These are phyloP conservation scores for Tetragnatha versicolor DNA, from an alignment of 1,140 invertebrate species.

Conservation along the genomic window DNA sequence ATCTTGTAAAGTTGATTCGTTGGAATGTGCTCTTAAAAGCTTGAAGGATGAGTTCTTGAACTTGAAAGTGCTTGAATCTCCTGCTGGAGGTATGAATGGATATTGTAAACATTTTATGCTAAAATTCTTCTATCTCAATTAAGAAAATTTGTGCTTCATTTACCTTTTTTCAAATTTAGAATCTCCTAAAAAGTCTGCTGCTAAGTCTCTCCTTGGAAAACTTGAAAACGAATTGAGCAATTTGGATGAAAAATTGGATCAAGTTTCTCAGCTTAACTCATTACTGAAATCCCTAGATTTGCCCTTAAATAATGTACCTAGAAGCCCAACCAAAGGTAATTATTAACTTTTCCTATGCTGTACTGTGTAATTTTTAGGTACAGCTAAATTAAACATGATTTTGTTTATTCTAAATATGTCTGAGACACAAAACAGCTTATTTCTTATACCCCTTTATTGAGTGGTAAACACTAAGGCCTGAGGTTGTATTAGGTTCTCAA, in stretches of 20 bases:
- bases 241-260: background rate
- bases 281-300: conserved; percentile 2
- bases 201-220: conserved; percentile 14
- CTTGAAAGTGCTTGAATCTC: too few relatives aligned
- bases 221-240: background rate
- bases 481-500: too few relatives aligned
- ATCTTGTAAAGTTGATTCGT: too few relatives aligned
- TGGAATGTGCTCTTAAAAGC: too few relatives aligned
- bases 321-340: conserved; percentile 5
- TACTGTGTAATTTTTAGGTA: too few relatives aligned
- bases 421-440: too few relatives aligned
- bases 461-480: too few relatives aligned
- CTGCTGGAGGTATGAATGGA: too few relatives aligned
- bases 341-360: background rate
- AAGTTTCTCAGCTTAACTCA: conserved; percentile 14
- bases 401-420: too few relatives aligned
- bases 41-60: too few relatives aligned
- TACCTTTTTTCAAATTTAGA: background rate
- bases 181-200: conserved; percentile 13
- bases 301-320: background rate
- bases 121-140: background rate
- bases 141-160: background rate
- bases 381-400: too few relatives aligned
- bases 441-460: too few relatives aligned
- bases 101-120: background rate